A percentile compares a stretch with the other conserved stretches of the same genome.
Conservation (phyloP, 2,888 invertebrate species). For the Hypena proboscidalis region DNA sequence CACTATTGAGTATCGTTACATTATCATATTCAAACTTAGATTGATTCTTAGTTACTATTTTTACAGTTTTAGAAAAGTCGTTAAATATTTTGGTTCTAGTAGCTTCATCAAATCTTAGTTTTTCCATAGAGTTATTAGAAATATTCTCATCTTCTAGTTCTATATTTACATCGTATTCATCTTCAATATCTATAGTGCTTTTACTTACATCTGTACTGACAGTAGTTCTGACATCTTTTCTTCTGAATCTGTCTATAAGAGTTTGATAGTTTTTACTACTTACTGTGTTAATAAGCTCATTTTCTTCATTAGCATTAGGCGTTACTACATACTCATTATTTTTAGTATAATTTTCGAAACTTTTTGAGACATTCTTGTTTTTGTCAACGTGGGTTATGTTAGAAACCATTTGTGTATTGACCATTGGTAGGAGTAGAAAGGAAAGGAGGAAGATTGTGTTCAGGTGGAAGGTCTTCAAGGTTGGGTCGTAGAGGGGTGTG, state of each 20-base stretch:
- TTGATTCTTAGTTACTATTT: constrained; percentile 50
- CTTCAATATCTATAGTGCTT: constrained; percentile 19
- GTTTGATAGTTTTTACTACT: constrained; percentile 60
- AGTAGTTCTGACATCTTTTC: constrained; percentile 52
- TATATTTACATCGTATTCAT: constrained; percentile 32
- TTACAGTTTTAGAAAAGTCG: constrained; percentile 74
- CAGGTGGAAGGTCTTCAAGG: constrained; percentile 63
- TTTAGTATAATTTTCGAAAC: constrained; percentile 21
- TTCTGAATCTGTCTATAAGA: constrained; percentile 65
- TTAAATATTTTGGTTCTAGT: constrained; percentile 70
- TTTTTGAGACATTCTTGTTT: constrained; percentile 25
- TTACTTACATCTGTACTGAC: constrained; percentile 10
- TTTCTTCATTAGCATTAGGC: constrained; percentile 26
- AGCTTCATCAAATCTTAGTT: constrained; percentile 68
- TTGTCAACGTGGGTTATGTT: constrained; percentile 25
- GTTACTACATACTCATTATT: constrained; percentile 29
- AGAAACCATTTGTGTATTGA: constrained; percentile 61
- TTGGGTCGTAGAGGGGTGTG: constrained; percentile 68
- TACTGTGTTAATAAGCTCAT: constrained; percentile 43
- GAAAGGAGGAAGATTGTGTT: constrained; percentile 54
- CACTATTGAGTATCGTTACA: constrained; percentile 16
- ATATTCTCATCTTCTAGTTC: constrained; percentile 32
- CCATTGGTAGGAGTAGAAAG: constrained; percentile 54
- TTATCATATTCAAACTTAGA: constrained; percentile 21
- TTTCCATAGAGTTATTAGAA: constrained; percentile 61